phyloP scores from a whole-genome alignment of 1,140 invertebrate genomes.

The Drosophila lini region DNA sequence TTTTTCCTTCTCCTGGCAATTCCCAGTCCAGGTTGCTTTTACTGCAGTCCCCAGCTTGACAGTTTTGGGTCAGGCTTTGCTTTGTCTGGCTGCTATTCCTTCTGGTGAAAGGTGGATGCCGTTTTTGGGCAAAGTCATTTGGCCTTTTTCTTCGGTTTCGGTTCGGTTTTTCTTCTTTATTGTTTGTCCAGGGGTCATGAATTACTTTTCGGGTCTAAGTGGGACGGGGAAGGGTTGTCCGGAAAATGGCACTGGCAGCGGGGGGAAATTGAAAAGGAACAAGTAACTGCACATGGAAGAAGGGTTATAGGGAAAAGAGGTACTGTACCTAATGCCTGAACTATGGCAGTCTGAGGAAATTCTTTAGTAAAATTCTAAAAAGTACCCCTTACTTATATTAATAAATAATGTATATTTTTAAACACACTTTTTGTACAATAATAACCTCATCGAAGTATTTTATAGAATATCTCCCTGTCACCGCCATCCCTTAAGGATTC shows the following conservation, averaged over 20 bases:
- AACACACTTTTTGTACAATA: accelerated
- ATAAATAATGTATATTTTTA: background rate
- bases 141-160: conserved; percentile 48
- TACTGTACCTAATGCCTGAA: background rate
- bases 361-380: background rate
- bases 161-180: conserved; percentile 41
- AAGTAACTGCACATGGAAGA: background rate
- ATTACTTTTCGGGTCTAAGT: conserved; percentile 36
- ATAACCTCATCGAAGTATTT: background rate
- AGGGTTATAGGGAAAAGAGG: background rate
- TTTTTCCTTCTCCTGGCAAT: background rate
- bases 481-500: background rate
- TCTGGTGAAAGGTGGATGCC: conserved; percentile 50
- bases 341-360: background rate
- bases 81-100: conserved; percentile 38
- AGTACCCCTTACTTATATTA: background rate
- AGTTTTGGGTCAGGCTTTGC: conserved; percentile 67
- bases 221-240: conserved; percentile 1
- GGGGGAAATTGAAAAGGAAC: conserved; percentile 7
- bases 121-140: conserved; percentile 47
- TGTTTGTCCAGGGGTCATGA: conserved; percentile 47
- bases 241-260: conserved; percentile 2
- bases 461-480: background rate
- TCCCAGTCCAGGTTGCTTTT: conserved; percentile 10
- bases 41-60: conserved; percentile 45